phyloP scores from a whole-genome alignment of 2,888 invertebrate genomes.

The Lithophane semibrunnea region DNA sequence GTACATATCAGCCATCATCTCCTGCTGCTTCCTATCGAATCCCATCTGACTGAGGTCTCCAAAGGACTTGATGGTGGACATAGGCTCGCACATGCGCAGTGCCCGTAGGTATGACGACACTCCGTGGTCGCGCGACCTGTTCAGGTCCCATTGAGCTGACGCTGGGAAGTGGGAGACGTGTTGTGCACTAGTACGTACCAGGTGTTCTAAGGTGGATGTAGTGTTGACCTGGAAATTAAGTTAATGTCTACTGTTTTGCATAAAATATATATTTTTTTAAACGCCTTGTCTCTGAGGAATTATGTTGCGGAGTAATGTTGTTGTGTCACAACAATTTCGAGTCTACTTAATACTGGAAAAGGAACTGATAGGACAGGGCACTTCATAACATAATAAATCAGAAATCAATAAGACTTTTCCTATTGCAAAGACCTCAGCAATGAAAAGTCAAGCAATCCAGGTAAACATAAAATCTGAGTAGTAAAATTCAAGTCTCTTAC shows the following conservation, averaged over 20 bases:
- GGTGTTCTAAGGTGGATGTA: constrained; percentile 90
- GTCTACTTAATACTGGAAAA: not conserved
- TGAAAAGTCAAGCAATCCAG: not conserved
- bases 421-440: not conserved
- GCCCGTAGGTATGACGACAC: constrained; percentile 93
- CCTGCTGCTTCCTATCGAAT: constrained; percentile 90
- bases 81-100: constrained; percentile 92
- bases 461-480: not conserved
- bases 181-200: constrained; percentile 92
- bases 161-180: constrained; percentile 90
- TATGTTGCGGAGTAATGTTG: not conserved
- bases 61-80: constrained; percentile 88
- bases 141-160: constrained; percentile 87
- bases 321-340: too few species aligned
- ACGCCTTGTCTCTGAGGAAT: not conserved
- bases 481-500: constrained; percentile 80
- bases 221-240: constrained; percentile 88
- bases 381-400: not conserved
- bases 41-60: constrained; percentile 91
- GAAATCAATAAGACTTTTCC: not conserved
- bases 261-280: not conserved
- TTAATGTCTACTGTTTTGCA: not conserved
- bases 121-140: constrained; percentile 94
- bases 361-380: not conserved
- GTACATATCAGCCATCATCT: constrained; percentile 92